Percentiles rank a stretch among this genome's conserved stretches.
These are phyloP conservation scores for Hyppa rectilinea DNA, from an alignment of 2,888 invertebrate species.

Conservation along the genomic window DNA sequence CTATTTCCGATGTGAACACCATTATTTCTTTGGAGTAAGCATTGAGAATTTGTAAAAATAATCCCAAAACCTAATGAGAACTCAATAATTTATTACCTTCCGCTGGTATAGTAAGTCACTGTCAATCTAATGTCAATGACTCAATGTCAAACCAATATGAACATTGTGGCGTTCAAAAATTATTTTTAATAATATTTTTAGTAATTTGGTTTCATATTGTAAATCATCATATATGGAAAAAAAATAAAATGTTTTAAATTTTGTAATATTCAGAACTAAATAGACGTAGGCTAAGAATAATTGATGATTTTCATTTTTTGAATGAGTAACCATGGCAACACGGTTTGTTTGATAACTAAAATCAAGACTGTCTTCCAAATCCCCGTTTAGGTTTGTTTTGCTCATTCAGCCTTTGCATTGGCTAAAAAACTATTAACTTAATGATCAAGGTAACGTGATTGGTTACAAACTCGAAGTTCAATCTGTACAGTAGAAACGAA, in stretches of 20 bases:
- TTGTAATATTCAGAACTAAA: not conserved
- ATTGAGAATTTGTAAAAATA: constrained; percentile 44
- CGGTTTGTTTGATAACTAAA: constrained; percentile 62
- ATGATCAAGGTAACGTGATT: constrained; percentile 6
- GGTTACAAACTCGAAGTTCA: constrained; percentile 2
- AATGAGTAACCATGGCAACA: constrained; percentile 74
- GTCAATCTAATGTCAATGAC: constrained; percentile 6
- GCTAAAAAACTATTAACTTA: not conserved
- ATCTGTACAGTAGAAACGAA: not conserved
- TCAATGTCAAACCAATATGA: constrained; percentile 12
- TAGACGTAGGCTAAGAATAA: not conserved
- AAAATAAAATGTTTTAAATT: not conserved
- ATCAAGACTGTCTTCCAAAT: constrained; percentile 14
- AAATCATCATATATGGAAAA: no score
- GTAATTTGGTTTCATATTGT: not conserved
- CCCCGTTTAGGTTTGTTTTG: not conserved
- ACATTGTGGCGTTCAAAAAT: constrained; percentile 9
- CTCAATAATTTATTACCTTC: not conserved
- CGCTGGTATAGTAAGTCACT: constrained; percentile 2
- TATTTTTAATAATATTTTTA: not conserved
- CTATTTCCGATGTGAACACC: not conserved
- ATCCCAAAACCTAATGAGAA: constrained; percentile 23
- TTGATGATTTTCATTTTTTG: not conserved
- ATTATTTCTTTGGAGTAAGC: constrained; percentile 26
- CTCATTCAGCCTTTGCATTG: constrained; percentile 31